Evolutionary conservation across 2,113 vertebrate genomes (phyloP), one percentile per base, ranked within the genome.

Genomic region (Nyctibius bracteatus): DNA sequence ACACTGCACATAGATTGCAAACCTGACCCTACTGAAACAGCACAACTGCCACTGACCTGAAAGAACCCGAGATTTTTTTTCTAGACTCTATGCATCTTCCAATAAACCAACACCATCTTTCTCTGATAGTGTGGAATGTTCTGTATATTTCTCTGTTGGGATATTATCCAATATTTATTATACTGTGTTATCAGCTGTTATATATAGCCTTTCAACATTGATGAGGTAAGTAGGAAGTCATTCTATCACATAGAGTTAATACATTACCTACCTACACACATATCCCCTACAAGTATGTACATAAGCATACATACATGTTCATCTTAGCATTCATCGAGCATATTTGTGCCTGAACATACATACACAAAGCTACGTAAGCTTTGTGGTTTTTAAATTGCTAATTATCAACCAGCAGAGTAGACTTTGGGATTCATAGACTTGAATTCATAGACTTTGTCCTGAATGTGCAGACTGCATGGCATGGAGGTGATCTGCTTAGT

Each of bases 401-500:
- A 97, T 97, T 96, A 96, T 91, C 96, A 97, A 97, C 88, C 77
- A 94, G 88, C 85, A 87, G 59, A 94, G 94, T 97, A 97, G 95
- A 96, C 87, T 96, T 95, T 95, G 74, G 85, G 92, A 97, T 97
- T 96, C 86, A 61, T 79, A 95, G 87, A 72, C 96, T 92, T 94
- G 82, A 81, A 96, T 97, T 71, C 93, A 95, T 91, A 97, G 96
- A 96, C 94, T 97, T 96, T 94, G 94, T 96, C 85, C 97, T 94
- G 83, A 93, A 91, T 93, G 70, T 93, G 72, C 86, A 96, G 95
- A 39, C 88, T 74, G 86, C 96, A 93, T 84, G 88, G 80, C 68
- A 66, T 79, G 91, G 58, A 93, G 88, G 89, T 78, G 92, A 81
- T 81, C 74, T 95, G 96, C 97, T 98, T 98, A 96, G 93, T 97